Conservation (phyloP, 2,113 vertebrate species). For the Raja brachyura region DNA sequence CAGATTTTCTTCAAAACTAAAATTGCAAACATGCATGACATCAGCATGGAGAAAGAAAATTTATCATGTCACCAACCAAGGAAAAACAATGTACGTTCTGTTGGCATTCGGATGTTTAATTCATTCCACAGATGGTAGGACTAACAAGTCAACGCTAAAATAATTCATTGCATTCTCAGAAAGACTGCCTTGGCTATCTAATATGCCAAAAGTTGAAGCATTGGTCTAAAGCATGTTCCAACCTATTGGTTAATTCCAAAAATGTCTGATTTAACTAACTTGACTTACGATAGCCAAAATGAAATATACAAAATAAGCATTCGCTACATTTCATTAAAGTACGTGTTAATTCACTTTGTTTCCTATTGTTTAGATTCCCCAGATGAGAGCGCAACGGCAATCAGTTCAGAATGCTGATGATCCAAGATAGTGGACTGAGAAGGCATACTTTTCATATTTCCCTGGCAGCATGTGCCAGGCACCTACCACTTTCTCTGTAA, state of each 20-base stretch:
- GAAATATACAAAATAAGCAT: background rate
- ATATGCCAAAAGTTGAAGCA: constrained; percentile 41
- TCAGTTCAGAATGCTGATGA: background rate
- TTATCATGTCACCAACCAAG: background rate
- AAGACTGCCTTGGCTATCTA: background rate
- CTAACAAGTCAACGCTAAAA: background rate
- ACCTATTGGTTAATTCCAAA: constrained; percentile 18
- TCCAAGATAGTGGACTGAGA: background rate
- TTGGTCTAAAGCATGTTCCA: constrained; percentile 46
- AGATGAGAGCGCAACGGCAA: background rate
- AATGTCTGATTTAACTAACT: background rate
- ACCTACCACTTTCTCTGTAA: too few species aligned
- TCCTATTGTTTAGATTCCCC: background rate
- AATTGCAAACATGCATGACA: background rate
- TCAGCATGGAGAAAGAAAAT: background rate
- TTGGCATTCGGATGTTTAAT: background rate
- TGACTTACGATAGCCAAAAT: background rate
- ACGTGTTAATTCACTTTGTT: background rate
- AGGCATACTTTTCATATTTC: background rate
- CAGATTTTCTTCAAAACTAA: background rate
- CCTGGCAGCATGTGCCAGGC: background rate
- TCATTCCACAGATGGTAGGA: constrained; percentile 22
- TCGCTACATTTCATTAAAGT: background rate
- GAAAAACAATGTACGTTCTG: background rate
- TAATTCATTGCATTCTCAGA: constrained; percentile 21